Conservation (phyloP, 2,797 vertebrate genomes). For the Chelonia mydas region DNA sequence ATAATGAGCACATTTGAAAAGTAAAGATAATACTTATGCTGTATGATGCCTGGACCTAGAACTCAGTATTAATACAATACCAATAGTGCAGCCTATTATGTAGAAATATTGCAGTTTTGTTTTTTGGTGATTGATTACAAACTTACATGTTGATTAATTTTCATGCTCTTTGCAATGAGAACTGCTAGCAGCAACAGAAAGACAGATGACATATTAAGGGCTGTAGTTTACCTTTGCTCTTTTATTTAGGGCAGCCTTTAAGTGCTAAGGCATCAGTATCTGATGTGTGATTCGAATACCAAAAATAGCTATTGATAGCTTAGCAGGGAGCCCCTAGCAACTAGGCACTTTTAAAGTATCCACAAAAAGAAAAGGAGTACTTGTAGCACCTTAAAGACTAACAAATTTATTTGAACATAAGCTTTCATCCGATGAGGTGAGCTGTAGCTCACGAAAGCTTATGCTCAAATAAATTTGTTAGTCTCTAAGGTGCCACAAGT, state of each 20-base stretch:
- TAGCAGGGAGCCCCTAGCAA: background rate
- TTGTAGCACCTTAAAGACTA: too few species aligned
- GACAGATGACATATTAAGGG: background rate
- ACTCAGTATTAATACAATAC: background rate
- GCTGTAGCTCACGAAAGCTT: too few species aligned
- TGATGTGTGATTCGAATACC: background rate
- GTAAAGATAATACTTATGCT: background rate
- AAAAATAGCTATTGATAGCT: background rate
- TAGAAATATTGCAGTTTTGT: constrained; percentile 11
- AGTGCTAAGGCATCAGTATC: background rate
- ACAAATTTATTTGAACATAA: too few species aligned
- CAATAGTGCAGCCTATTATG: background rate
- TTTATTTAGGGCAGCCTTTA: background rate
- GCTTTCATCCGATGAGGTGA: too few species aligned
- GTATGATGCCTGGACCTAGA: background rate
- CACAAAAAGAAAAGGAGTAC: too few species aligned
- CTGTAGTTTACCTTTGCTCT: background rate
- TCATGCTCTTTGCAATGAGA: background rate
- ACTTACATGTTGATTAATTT: background rate
- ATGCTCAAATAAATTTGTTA: too few species aligned
- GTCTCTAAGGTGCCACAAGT: too few species aligned
- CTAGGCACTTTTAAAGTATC: background rate
- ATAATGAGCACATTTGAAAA: background rate
- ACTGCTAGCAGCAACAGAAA: background rate
- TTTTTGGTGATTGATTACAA: background rate